Percentiles rank a stretch among this genome's conserved stretches.
Conservation (phyloP, 2,888 invertebrate species). For the Drepana falcataria region DNA sequence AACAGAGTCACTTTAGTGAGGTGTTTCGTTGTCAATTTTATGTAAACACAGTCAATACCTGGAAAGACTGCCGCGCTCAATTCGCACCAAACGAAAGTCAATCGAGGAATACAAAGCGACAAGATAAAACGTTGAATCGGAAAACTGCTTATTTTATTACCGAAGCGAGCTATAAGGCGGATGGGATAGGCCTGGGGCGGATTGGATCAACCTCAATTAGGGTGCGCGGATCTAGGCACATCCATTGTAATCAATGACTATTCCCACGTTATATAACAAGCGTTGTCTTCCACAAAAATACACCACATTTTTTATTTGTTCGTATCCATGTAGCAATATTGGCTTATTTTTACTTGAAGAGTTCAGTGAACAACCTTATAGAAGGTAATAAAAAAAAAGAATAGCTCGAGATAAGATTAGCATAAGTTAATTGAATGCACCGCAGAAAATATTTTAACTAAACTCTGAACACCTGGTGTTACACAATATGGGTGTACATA, state of each 20-base stretch:
- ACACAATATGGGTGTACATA: conserved; percentile 32
- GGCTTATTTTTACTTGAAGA: too few relatives aligned
- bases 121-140: conserved; percentile 68
- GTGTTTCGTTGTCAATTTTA: too few relatives aligned
- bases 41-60: too few relatives aligned
- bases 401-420: conserved; percentile 2
- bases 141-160: conserved; percentile 76
- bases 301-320: too few relatives aligned
- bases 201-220: conserved; percentile 56
- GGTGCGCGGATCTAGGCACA: conserved; percentile 14
- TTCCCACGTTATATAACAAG: too few relatives aligned
- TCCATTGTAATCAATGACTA: conserved; percentile 4
- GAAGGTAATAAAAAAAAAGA: not conserved
- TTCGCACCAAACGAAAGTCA: conserved; percentile 53
- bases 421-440: conserved; percentile 29
- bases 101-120: conserved; percentile 62
- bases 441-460: conserved; percentile 19
- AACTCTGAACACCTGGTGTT: conserved; percentile 41
- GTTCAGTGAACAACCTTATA: not conserved
- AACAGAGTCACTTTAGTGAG: too few relatives aligned
- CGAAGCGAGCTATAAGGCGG: conserved; percentile 51
- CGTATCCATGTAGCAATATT: too few relatives aligned
- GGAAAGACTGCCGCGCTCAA: conserved; percentile 45
- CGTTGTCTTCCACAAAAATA: too few relatives aligned
- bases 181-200: conserved; percentile 49